Percentiles rank a stretch among this genome's conserved stretches.
Conservation (phyloP, 2,888 invertebrate species). For the Pyrochroa serraticornis region DNA sequence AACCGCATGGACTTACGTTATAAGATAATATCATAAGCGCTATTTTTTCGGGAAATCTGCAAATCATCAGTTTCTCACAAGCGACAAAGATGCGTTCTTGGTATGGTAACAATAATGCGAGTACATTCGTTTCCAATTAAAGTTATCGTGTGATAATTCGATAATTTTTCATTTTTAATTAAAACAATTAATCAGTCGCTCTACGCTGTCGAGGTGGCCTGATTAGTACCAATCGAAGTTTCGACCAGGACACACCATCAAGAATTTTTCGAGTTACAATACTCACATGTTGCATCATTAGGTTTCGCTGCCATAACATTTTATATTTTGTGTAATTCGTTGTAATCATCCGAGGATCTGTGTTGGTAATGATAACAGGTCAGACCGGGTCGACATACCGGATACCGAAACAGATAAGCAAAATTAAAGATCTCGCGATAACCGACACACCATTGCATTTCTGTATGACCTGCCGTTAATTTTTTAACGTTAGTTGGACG, state of each 20-base stretch:
- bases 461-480: constrained; percentile 5
- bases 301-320: constrained; percentile 12
- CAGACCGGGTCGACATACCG: constrained; percentile 34
- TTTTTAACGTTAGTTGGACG: no score
- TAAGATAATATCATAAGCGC: constrained; percentile 23
- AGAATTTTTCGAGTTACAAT: neutral
- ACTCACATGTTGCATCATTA: constrained; percentile 3
- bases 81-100: no score
- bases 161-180: constrained; percentile 26
- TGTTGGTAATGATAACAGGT: constrained; percentile 33
- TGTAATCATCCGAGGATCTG: constrained; percentile 33
- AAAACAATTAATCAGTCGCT: constrained; percentile 18
- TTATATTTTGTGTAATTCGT: constrained; percentile 33
- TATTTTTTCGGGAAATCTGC: constrained; percentile 17
- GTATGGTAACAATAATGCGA: neutral
- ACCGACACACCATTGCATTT: constrained; percentile 29
- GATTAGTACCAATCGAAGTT: neutral
- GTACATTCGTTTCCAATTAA: constrained; percentile 25
- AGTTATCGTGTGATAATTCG: constrained; percentile 9
- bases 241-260: neutral
- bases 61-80: constrained; percentile 13
- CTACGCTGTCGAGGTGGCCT: neutral
- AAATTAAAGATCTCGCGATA: constrained; percentile 49
- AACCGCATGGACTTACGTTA: constrained; percentile 26
- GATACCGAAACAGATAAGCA: constrained; percentile 43